These are phyloP conservation scores for Catocala sponsa DNA, from an alignment of 2,888 invertebrate genomes.

Conservation along the genomic window DNA sequence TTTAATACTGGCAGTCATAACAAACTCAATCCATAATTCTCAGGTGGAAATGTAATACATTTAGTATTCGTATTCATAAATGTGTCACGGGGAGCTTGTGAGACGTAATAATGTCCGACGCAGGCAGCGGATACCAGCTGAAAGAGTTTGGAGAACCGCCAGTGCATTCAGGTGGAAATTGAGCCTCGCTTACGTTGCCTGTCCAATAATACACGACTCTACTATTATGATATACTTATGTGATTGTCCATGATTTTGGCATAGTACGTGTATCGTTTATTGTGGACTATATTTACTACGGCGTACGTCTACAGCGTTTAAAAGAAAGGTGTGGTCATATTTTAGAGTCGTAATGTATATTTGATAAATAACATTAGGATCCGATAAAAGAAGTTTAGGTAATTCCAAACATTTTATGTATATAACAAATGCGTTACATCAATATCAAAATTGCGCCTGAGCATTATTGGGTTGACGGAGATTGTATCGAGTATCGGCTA, in stretches of 20 bases:
- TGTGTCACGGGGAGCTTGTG: slow-evolving; percentile 21
- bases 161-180: slow-evolving; percentile 55
- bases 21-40: slow-evolving; percentile 23
- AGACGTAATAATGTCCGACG: slow-evolving; percentile 34
- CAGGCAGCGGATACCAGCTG: slow-evolving; percentile 25
- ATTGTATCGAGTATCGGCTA: too few relatives aligned
- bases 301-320: too few relatives aligned
- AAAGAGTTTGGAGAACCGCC: slow-evolving; percentile 55
- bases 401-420: too few relatives aligned
- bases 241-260: slow-evolving; percentile 4
- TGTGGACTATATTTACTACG: neutral
- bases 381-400: too few relatives aligned
- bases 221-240: slow-evolving; percentile 18
- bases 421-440: too few relatives aligned
- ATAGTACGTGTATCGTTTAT: neutral
- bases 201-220: slow-evolving; percentile 32
- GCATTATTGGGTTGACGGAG: too few relatives aligned
- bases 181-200: slow-evolving; percentile 25
- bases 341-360: too few relatives aligned
- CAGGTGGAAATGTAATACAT: slow-evolving; percentile 21
- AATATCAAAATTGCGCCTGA: too few relatives aligned
- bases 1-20: neutral
- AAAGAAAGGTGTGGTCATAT: too few relatives aligned
- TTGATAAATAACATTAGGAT: too few relatives aligned
- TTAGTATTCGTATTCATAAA: slow-evolving; percentile 33